A percentile compares a stretch with the other conserved stretches of the same genome.
Evolutionary conservation across 1,140 invertebrate species (phyloP).

Genomic region (Aleiodes sp.): DNA sequence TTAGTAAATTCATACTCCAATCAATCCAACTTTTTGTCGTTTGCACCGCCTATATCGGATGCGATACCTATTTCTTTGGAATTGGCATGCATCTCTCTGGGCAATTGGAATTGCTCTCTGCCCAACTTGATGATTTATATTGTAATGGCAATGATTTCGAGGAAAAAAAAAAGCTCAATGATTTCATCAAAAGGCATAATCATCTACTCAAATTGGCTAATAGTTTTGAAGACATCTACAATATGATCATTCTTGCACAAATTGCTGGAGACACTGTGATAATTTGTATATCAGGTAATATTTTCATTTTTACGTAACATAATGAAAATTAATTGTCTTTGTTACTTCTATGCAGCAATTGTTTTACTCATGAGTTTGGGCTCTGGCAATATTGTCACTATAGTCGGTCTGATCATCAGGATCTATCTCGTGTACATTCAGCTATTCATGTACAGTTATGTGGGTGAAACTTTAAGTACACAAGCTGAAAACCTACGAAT

Average conservation of each 20-base stretch:
- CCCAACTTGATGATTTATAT: not conserved
- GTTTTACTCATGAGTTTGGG: conserved; percentile 11
- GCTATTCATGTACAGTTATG: conserved; percentile 33
- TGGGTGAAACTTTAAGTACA: conserved; percentile 21
- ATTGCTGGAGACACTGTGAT: conserved; percentile 5
- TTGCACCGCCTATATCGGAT: conserved; percentile 22
- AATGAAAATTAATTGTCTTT: not conserved
- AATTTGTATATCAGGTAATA: conserved; percentile 29
- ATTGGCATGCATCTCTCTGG: conserved; percentile 33
- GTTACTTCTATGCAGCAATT: conserved; percentile 16
- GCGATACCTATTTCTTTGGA: conserved; percentile 33
- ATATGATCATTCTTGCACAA: conserved; percentile 33
- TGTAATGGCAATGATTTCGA: not conserved
- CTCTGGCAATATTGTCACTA: not conserved
- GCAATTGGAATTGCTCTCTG: conserved; percentile 23
- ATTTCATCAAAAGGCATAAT: conserved; percentile 28
- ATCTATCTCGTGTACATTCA: conserved; percentile 31
- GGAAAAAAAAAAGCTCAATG: not conserved
- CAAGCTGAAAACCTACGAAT: conserved; percentile 3
- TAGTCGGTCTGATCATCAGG: conserved; percentile 1
- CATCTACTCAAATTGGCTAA: conserved; percentile 24
- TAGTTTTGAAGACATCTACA: conserved; percentile 30
- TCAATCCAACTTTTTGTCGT: conserved; percentile 21
- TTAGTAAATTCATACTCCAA: conserved; percentile 10
- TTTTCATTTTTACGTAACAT: not conserved